Percentiles rank a stretch among this genome's conserved stretches.
These are phyloP conservation scores for Asobara japonica DNA, from an alignment of 1,140 invertebrate species.

Conservation along the genomic window DNA sequence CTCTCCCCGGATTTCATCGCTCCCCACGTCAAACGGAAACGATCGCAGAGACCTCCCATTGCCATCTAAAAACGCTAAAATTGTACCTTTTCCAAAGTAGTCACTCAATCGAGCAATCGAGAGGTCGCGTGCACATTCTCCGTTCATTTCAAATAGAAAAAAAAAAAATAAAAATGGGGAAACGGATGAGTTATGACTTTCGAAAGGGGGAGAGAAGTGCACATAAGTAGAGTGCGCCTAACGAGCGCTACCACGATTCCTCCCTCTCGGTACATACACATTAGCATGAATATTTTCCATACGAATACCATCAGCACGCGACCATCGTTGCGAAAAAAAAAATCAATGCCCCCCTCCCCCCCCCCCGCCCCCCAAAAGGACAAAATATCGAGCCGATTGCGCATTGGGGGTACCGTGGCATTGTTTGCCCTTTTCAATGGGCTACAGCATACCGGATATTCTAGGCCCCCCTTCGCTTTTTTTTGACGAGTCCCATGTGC, in stretches of 20 bases:
- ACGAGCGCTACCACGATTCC: slow-evolving; percentile 8
- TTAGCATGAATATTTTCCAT: slow-evolving; percentile 46
- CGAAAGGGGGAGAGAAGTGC: neutral
- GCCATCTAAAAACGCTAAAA: slow-evolving; percentile 5
- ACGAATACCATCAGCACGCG: slow-evolving; percentile 41
- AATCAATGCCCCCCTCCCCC: slow-evolving; percentile 55
- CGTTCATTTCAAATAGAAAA: neutral
- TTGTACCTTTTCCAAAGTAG: slow-evolving; percentile 16
- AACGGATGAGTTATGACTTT: neutral
- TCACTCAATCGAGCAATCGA: slow-evolving; percentile 26
- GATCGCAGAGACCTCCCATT: neutral
- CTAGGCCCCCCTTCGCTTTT: neutral
- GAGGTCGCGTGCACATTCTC: slow-evolving; percentile 21
- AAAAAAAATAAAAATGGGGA: neutral
- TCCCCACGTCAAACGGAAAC: too few relatives aligned
- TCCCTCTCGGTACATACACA: neutral
- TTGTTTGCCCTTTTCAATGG: slow-evolving; percentile 21
- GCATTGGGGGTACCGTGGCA: neutral
- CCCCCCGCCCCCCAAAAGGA: slow-evolving; percentile 45
- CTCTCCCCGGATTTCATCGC: too few relatives aligned
- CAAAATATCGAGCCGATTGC: slow-evolving; percentile 48
- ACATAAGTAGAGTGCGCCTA: slow-evolving; percentile 10
- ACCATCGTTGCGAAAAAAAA: slow-evolving; percentile 38
- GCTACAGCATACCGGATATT: neutral
- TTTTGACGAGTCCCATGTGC: neutral